Percentiles rank a stretch among this genome's conserved stretches.
These are phyloP conservation scores for Synanthedon vespiformis DNA, from an alignment of 2,888 invertebrate genomes.

Conservation along the genomic window DNA sequence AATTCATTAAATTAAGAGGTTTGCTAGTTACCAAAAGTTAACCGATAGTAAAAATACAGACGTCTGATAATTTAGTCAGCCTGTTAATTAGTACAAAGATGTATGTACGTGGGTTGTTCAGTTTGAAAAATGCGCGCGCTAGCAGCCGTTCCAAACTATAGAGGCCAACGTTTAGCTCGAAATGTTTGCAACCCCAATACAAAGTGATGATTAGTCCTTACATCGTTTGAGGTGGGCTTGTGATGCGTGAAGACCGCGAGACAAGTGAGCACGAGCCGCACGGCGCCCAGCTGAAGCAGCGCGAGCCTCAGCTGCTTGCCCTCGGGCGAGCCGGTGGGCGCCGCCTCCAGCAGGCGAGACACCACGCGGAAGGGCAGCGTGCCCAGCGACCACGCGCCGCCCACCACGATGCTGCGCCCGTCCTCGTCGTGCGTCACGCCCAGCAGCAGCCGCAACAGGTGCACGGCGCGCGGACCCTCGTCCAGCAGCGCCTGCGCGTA, in stretches of 20 bases:
- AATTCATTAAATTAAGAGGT: too few relatives aligned
- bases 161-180: too few relatives aligned
- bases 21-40: too few relatives aligned
- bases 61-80: too few relatives aligned
- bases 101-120: too few relatives aligned
- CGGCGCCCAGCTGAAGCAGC: slow-evolving; percentile 86
- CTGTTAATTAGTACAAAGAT: too few relatives aligned
- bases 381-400: slow-evolving; percentile 47
- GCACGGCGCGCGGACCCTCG: slow-evolving; percentile 87
- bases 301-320: slow-evolving; percentile 80
- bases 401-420: slow-evolving; percentile 72
- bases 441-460: slow-evolving; percentile 85
- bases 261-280: slow-evolving; percentile 87
- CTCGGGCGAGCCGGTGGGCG: slow-evolving; percentile 80
- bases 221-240: slow-evolving; percentile 63
- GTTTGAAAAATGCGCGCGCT: too few relatives aligned
- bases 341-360: slow-evolving; percentile 80
- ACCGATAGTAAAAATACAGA: too few relatives aligned
- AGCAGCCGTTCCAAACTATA: too few relatives aligned
- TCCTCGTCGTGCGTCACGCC: slow-evolving; percentile 94
- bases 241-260: slow-evolving; percentile 91
- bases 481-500: slow-evolving; percentile 90
- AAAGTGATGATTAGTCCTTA: slow-evolving; percentile 7
- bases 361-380: slow-evolving; percentile 84
- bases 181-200: too few relatives aligned